phyloP scores from a whole-genome alignment of 2,888 invertebrate species.

The Lasioglossum villosulum region DNA sequence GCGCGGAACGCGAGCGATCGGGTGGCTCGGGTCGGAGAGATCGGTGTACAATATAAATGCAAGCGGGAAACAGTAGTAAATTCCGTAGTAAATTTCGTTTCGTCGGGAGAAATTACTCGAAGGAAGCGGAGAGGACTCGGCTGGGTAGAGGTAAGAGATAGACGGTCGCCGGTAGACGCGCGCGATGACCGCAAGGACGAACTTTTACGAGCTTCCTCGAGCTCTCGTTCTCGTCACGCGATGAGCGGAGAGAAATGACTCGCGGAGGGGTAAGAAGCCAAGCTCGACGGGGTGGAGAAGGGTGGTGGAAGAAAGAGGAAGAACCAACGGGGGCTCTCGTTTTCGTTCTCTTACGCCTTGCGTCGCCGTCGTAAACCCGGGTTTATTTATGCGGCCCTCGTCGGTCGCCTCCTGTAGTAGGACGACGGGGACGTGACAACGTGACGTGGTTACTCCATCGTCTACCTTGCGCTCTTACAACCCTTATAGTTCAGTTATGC shows the following conservation, averaged over 20 bases:
- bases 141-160: constrained; percentile 40
- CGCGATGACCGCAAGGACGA: constrained; percentile 78
- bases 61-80: constrained; percentile 50
- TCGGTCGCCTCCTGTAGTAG: constrained; percentile 80
- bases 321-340: constrained; percentile 61
- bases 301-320: constrained; percentile 26
- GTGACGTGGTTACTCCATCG: constrained; percentile 80
- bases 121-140: constrained; percentile 11
- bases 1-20: not conserved
- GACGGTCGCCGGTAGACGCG: constrained; percentile 41
- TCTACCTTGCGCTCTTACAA: constrained; percentile 69
- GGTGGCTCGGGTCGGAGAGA: not conserved
- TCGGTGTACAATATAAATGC: constrained; percentile 32
- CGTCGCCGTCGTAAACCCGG: constrained; percentile 80
- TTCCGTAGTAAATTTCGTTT: constrained; percentile 33
- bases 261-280: constrained; percentile 19
- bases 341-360: constrained; percentile 64
- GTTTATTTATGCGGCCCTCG: constrained; percentile 84
- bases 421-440: constrained; percentile 82
- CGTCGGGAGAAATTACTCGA: constrained; percentile 50
- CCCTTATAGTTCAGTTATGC: constrained; percentile 70
- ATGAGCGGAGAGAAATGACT: constrained; percentile 62
- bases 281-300: not conserved
- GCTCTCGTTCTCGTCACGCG: constrained; percentile 72
- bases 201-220: constrained; percentile 79